Base-by-base conservation (phyloP, 2,888 invertebrate genomes). In the Zootermopsis nevadensis region DNA sequence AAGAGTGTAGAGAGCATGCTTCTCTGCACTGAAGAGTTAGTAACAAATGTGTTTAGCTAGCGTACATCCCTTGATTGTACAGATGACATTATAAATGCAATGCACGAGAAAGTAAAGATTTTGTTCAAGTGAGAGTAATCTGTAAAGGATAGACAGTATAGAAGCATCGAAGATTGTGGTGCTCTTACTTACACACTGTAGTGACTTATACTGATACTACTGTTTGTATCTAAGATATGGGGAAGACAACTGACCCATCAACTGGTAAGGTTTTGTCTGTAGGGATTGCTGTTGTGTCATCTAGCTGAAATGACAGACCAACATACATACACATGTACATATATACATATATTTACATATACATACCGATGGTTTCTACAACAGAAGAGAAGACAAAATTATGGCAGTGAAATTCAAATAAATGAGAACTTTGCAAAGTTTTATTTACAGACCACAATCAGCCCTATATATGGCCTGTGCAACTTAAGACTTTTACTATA, bases 221-320 rank as follows among this genome's bases (percentile, higher is more conserved):
- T 60, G 55, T 76, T 48, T 74, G 55, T 72, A 30, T 33, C 80
- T 84, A 85, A 77, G 83, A 80, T 72, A 79, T 84, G 79, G 85
- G 85, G 85, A 85, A 85, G 85, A 85, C 82, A 82, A 85, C 81
- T 82, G 85, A 83, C 35, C 81, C 85, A 74, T 84, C 83, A 77
- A 84, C 83, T 82, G 53, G 55, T 80, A 72, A 77, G 35, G 83
- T 66, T 69, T 80, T 80, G 67, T 42, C 67, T 48, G 69, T 74
- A 42, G 74, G 24, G 38, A 82, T 69, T 67, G 33, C 53, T 79
- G 33, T 35, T 35, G 42, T 38, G 24, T 83, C 67, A 35, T 42
- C 67, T 67, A n/a, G 84, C 85, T 85, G 85, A 85, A 85, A 85
- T 80, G 76, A 85, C 53, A 84, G 72, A 74, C 38, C 35, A 38